phyloP scores from a whole-genome alignment of 2,888 invertebrate species.

The Achlya flavicornis region DNA sequence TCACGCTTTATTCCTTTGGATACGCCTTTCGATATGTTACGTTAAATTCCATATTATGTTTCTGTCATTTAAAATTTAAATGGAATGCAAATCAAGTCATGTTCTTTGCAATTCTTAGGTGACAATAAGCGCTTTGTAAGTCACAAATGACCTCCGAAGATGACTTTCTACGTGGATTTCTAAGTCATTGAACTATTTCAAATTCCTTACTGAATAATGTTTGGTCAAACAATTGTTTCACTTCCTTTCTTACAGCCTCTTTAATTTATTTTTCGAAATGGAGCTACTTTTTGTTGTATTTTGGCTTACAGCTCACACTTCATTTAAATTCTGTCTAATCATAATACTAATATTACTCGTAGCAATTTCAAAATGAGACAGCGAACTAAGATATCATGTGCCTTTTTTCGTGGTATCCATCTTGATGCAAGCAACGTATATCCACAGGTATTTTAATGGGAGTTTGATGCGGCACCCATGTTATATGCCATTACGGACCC shows the following conservation, averaged over 20 bases:
- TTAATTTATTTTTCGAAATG: background rate
- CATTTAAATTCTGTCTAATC: background rate
- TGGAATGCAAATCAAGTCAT: background rate
- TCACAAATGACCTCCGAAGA: slow-evolving; percentile 7
- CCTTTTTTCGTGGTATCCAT: slow-evolving; percentile 36
- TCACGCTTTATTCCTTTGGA: slow-evolving; percentile 60
- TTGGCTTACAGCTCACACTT: background rate
- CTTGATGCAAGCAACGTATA: slow-evolving; percentile 26
- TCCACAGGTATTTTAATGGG: slow-evolving; percentile 64
- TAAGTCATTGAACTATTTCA: slow-evolving; percentile 7
- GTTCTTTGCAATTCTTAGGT: background rate
- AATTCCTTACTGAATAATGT: background rate
- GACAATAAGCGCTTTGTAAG: background rate
- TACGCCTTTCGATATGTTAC: slow-evolving; percentile 33
- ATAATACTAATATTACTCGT: background rate
- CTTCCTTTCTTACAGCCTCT: background rate
- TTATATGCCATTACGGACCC: slow-evolving; percentile 48
- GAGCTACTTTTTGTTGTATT: background rate
- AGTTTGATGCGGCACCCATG: slow-evolving; percentile 62
- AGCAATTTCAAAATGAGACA: background rate
- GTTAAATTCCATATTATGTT: slow-evolving; percentile 3
- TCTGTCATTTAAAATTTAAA: slow-evolving; percentile 1
- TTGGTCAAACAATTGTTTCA: slow-evolving; percentile 9
- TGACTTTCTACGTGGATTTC: slow-evolving; percentile 6
- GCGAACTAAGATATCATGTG: slow-evolving; percentile 5